Percentiles rank a stretch among this genome's conserved stretches.
These are phyloP conservation scores for Macropus fuliginosus DNA, from an alignment of 2,797 vertebrate genomes.

Conservation along the genomic window DNA sequence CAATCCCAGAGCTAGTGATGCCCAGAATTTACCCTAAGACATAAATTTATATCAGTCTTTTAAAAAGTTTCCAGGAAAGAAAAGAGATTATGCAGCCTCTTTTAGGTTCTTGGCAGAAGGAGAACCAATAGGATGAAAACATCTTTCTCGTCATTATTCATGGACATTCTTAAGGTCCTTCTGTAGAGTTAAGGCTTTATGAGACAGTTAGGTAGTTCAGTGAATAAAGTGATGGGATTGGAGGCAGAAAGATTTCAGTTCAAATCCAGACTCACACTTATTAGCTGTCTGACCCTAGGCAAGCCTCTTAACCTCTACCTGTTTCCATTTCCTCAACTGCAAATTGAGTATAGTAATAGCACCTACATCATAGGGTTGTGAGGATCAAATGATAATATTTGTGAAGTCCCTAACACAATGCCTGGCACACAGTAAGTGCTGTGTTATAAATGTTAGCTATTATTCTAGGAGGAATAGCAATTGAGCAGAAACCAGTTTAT, in stretches of 20 bases:
- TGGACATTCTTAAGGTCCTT: not conserved
- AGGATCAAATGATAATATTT: not conserved
- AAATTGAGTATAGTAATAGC: not conserved
- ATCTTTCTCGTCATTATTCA: not conserved
- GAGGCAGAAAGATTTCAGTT: not conserved
- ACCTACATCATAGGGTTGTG: not conserved
- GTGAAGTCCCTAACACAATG: not conserved
- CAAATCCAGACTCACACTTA: not conserved
- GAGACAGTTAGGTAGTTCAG: not conserved
- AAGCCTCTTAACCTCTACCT: not conserved
- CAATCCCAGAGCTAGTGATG: not conserved
- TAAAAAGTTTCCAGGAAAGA: not conserved
- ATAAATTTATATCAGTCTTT: not conserved
- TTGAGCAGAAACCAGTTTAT: not conserved
- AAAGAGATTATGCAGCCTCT: not conserved
- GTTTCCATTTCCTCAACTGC: not conserved
- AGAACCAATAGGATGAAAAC: not conserved
- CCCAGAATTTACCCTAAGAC: not conserved
- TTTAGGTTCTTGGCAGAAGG: not conserved
- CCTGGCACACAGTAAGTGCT: not conserved
- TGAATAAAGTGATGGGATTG: not conserved
- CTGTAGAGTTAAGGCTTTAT: not conserved
- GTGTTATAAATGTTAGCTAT: not conserved
- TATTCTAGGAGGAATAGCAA: not conserved
- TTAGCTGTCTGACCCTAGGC: not conserved